Evolutionary conservation across 2,797 vertebrate genomes (phyloP).

Genomic region (Pterois miles): DNA sequence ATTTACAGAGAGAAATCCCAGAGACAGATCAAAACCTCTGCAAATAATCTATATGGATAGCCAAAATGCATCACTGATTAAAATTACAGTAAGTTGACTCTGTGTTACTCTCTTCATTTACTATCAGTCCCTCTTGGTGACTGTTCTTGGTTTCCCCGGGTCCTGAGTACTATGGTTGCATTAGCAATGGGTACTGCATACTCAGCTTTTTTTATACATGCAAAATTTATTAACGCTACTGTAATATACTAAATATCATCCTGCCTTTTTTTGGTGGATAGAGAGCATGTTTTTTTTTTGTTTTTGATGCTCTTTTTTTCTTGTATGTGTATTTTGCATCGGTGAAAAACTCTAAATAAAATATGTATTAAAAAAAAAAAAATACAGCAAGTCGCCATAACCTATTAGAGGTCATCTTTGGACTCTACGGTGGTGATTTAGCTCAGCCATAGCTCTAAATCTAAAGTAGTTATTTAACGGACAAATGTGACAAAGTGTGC

Average conservation of each 20-base stretch:
- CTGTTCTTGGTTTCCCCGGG: not conserved
- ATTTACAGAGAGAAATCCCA: not conserved
- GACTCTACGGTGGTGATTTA: not conserved
- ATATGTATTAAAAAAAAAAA: not conserved
- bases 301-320: not conserved
- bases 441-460: not conserved
- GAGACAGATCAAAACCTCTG: not conserved
- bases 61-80: not conserved
- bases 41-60: not conserved
- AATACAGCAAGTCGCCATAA: not conserved
- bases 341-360: not conserved
- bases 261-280: not conserved
- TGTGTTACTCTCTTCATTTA: not conserved
- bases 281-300: not conserved
- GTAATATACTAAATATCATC: not conserved
- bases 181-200: not conserved
- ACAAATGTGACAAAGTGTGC: not conserved
- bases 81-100: not conserved
- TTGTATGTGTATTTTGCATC: not conserved
- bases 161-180: not conserved
- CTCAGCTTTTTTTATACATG: not conserved
- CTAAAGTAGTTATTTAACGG: not conserved
- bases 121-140: not conserved
- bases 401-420: not conserved
- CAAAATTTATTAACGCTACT: not conserved